Percentiles rank a stretch among this genome's conserved stretches.
phyloP scores from a whole-genome alignment of 2,888 invertebrate genomes.

The Drosophila borborema region DNA sequence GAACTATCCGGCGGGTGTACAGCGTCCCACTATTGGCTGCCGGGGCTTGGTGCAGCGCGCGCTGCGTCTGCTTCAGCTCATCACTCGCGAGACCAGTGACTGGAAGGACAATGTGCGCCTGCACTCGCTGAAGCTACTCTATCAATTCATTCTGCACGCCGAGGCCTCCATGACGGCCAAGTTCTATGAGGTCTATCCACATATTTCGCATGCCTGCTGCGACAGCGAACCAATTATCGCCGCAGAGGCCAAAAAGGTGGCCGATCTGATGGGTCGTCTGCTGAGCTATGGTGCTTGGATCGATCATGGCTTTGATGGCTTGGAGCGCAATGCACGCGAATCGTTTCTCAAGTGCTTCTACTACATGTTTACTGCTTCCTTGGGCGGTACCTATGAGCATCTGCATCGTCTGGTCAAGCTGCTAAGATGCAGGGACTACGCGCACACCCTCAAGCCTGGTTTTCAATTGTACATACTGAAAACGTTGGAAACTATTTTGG shows the following conservation, averaged over 20 bases:
- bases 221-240: constrained; percentile 76
- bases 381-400: constrained; percentile 66
- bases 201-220: constrained; percentile 80
- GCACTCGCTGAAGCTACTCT: constrained; percentile 83
- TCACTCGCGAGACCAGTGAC: constrained; percentile 82
- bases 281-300: constrained; percentile 83
- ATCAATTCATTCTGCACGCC: constrained; percentile 84
- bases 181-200: constrained; percentile 83
- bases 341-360: constrained; percentile 83
- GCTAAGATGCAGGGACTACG: constrained; percentile 72
- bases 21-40: constrained; percentile 95
- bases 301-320: constrained; percentile 78
- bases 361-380: constrained; percentile 75
- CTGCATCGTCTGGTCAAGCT: constrained; percentile 70
- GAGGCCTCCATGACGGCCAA: constrained; percentile 83
- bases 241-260: constrained; percentile 81
- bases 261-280: constrained; percentile 83
- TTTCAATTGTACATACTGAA: constrained; percentile 81
- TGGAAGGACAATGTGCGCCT: constrained; percentile 85
- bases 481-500: constrained; percentile 65
- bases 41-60: constrained; percentile 91
- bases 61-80: constrained; percentile 79
- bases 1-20: constrained; percentile 90
- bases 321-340: constrained; percentile 77
- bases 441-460: constrained; percentile 76